Evolutionary conservation across 2,888 invertebrate species (phyloP).

Genomic region (Pterostichus niger): DNA sequence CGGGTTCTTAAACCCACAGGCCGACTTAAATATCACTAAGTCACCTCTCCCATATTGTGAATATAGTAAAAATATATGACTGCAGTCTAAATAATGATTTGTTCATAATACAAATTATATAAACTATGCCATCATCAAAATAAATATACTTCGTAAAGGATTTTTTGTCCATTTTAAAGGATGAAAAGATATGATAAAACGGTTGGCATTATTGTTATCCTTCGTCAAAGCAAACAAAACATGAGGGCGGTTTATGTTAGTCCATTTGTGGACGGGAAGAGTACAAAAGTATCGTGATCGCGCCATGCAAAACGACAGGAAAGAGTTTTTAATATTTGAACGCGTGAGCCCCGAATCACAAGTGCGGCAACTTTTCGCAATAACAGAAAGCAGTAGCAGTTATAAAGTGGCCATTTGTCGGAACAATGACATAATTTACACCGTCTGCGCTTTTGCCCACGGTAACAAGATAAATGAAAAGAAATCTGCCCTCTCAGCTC

Average conservation of each 20-base stretch:
- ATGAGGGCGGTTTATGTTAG: constrained; percentile 41
- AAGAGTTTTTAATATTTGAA: constrained; percentile 62
- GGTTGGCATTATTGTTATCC: constrained; percentile 41
- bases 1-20: too few relatives aligned
- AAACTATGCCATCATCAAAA: too few relatives aligned
- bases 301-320: constrained; percentile 47
- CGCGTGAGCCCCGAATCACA: constrained; percentile 45
- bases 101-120: too few relatives aligned
- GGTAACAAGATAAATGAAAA: constrained; percentile 66
- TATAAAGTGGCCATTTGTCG: constrained; percentile 67
- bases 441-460: constrained; percentile 61
- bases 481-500: constrained; percentile 65
- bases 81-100: too few relatives aligned
- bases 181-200: constrained; percentile 9
- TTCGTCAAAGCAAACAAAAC: constrained; percentile 25
- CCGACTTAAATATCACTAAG: too few relatives aligned
- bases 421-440: constrained; percentile 67
- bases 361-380: constrained; percentile 60
- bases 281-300: constrained; percentile 33
- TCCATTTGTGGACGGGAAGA: constrained; percentile 5
- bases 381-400: constrained; percentile 65
- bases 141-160: neutral
- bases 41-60: too few relatives aligned
- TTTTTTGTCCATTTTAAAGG: constrained; percentile 9
- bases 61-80: too few relatives aligned